These are phyloP conservation scores for Cyclina sinensis DNA, from an alignment of 1,140 invertebrate genomes.

Conservation along the genomic window DNA sequence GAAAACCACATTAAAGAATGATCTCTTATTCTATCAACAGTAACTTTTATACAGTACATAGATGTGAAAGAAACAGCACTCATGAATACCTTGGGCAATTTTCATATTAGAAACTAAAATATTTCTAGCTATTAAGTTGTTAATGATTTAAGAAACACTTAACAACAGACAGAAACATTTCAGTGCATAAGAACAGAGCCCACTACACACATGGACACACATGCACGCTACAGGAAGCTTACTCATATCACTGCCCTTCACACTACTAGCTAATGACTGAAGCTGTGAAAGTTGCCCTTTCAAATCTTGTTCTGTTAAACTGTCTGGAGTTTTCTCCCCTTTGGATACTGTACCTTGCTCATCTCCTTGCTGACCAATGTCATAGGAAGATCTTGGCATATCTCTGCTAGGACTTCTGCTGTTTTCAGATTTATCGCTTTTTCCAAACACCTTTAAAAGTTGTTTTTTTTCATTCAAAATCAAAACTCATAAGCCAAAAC, in stretches of 20 bases:
- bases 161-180: too few relatives aligned
- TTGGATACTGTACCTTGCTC: constrained; percentile 39
- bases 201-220: constrained; percentile 1
- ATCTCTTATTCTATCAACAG: too few relatives aligned
- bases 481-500: too few relatives aligned
- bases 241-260: constrained; percentile 53
- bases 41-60: too few relatives aligned
- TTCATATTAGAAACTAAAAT: too few relatives aligned
- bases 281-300: constrained; percentile 39
- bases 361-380: not conserved
- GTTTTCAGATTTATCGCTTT: constrained; percentile 22
- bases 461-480: too few relatives aligned
- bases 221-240: constrained; percentile 20
- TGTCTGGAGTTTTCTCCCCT: not conserved
- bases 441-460: constrained; percentile 53
- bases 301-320: constrained; percentile 39
- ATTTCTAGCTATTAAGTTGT: too few relatives aligned
- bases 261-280: constrained; percentile 41
- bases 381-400: not conserved
- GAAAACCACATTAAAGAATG: too few relatives aligned
- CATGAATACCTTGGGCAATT: too few relatives aligned
- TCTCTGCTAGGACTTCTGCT: constrained; percentile 29
- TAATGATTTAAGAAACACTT: too few relatives aligned
- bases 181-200: too few relatives aligned
- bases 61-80: too few relatives aligned